Percentiles rank a stretch among this genome's conserved stretches.
Evolutionary conservation across 2,888 invertebrate genomes (phyloP).

Genomic region (Shargacucullia verbasci): DNA sequence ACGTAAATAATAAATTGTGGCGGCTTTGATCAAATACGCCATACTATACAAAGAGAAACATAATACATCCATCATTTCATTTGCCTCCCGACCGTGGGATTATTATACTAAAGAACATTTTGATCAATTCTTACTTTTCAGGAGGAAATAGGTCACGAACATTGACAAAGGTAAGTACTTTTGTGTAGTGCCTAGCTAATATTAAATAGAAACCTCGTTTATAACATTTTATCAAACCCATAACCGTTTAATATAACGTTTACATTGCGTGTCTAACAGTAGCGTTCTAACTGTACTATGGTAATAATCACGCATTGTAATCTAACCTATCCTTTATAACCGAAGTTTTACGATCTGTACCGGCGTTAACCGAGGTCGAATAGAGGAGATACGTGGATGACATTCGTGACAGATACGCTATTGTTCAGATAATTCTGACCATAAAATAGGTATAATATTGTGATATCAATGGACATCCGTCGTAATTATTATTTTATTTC

Average conservation of each 20-base stretch:
- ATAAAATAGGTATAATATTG: slow-evolving; percentile 9
- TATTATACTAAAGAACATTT: too few species aligned
- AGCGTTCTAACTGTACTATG: slow-evolving; percentile 9
- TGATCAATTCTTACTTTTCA: too few species aligned
- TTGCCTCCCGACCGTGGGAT: too few species aligned
- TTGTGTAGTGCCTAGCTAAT: too few species aligned
- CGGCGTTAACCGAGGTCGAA: slow-evolving; percentile 25
- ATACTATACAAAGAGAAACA: too few species aligned
- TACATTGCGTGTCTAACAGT: slow-evolving; percentile 26
- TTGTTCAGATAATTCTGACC: slow-evolving; percentile 2
- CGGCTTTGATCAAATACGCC: too few species aligned
- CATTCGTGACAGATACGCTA: slow-evolving; percentile 1
- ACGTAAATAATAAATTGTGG: too few species aligned
- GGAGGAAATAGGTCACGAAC: too few species aligned
- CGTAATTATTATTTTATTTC: slow-evolving; percentile 3
- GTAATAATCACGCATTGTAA: slow-evolving; percentile 47
- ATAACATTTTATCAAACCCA: slow-evolving; percentile 3
- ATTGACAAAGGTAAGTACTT: too few species aligned
- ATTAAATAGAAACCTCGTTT: too few species aligned
- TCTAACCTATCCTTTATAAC: slow-evolving; percentile 35
- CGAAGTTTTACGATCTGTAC: slow-evolving; percentile 38
- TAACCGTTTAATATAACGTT: slow-evolving; percentile 19
- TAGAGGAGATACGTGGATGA: slow-evolving; percentile 1
- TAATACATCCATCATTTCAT: too few species aligned
- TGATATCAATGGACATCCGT: slow-evolving; percentile 44